These are phyloP conservation scores for Gallinago paraguaiae DNA, from an alignment of 2,113 vertebrate genomes.

Conservation along the genomic window DNA sequence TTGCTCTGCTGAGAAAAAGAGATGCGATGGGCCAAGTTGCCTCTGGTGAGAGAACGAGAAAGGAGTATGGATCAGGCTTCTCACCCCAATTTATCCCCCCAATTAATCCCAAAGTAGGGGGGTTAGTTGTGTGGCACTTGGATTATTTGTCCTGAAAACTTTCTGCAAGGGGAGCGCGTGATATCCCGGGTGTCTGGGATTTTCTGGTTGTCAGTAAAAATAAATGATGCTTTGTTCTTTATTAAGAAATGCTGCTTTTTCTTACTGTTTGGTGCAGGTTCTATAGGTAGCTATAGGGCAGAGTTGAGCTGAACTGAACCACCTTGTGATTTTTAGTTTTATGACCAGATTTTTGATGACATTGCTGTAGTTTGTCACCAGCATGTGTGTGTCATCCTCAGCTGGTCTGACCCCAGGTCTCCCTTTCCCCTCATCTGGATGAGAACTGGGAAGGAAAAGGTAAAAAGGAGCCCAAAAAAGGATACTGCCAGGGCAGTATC, in stretches of 20 bases:
- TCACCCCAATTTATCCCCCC: not conserved
- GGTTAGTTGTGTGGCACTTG: not conserved
- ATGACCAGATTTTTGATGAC: not conserved
- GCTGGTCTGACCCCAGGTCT: not conserved
- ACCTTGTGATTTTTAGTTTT: not conserved
- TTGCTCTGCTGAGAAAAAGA: not conserved
- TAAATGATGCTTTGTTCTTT: not conserved
- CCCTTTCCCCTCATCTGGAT: not conserved
- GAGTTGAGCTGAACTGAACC: not conserved
- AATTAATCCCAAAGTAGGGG: fast-evolving
- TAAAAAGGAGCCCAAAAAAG: not conserved
- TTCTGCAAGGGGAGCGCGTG: not conserved
- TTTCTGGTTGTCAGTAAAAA: not conserved
- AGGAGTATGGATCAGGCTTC: not conserved
- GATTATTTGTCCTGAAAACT: not conserved
- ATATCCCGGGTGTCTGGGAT: not conserved
- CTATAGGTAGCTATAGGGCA: not conserved
- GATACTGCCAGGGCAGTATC: not conserved
- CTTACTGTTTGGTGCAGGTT: not conserved
- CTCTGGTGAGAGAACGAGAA: not conserved
- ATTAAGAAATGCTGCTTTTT: not conserved
- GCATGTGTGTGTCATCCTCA: not conserved
- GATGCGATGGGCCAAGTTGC: not conserved
- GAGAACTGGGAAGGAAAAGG: not conserved
- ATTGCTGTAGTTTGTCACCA: not conserved